Evolutionary conservation across 2,797 vertebrate genomes (phyloP).

Genomic region (Syngnathus acus): DNA sequence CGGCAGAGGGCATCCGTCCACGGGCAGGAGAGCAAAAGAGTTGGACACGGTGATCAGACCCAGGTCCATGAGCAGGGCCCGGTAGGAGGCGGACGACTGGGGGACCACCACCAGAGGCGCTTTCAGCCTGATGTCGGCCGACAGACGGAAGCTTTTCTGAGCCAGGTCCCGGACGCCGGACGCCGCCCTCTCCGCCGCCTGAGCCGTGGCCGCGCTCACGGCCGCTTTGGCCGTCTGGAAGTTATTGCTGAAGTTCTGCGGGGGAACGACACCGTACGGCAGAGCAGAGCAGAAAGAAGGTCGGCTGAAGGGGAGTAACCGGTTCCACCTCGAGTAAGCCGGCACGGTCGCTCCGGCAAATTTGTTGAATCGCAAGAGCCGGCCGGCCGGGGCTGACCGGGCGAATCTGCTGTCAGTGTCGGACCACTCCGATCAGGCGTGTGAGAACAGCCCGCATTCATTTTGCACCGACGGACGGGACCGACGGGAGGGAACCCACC

Average conservation of each 20-base stretch:
- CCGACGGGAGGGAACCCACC: conserved; percentile 66
- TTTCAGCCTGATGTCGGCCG: conserved; percentile 80
- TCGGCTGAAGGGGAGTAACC: no score
- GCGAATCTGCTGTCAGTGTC: no score
- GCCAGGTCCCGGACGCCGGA: conserved; percentile 85
- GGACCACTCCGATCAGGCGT: no score
- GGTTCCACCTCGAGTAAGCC: no score
- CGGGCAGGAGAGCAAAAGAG: conserved; percentile 50
- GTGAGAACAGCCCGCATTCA: no score
- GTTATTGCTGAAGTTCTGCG: conserved; percentile 54
- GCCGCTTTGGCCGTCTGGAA: conserved; percentile 80
- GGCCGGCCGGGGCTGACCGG: no score
- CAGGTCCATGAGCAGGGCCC: conserved; percentile 82
- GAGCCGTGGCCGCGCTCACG: conserved; percentile 80
- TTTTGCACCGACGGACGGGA: no score
- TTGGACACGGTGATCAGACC: conserved; percentile 84
- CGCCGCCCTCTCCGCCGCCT: conserved; percentile 89
- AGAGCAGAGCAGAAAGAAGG: no score
- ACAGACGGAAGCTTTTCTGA: conserved; percentile 85
- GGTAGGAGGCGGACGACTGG: conserved; percentile 79
- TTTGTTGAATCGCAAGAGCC: no score
- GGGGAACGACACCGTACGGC: neutral
- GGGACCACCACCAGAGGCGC: conserved; percentile 90
- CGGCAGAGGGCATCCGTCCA: conserved; percentile 70
- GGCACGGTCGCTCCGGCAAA: no score